Evolutionary conservation across 2,113 vertebrate genomes (phyloP).

Genomic region (Anarrhichthys ocellatus): DNA sequence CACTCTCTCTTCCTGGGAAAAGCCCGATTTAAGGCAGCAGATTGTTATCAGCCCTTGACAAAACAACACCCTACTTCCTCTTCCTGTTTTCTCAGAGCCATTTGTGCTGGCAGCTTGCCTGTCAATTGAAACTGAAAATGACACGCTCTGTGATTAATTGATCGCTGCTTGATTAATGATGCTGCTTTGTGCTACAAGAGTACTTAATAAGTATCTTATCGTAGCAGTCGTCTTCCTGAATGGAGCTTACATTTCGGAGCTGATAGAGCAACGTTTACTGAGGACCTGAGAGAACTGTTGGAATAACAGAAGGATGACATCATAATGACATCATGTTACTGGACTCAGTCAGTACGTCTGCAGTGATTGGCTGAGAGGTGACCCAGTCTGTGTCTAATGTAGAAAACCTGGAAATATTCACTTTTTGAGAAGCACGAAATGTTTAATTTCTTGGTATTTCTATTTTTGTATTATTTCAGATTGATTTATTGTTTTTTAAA

Average conservation of each 20-base stretch:
- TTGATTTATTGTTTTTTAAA: too few species aligned
- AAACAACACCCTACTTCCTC: slow-evolving; percentile 35
- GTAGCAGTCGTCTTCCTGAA: neutral
- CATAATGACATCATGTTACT: neutral
- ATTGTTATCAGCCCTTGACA: slow-evolving; percentile 37
- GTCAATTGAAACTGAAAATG: neutral
- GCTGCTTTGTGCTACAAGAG: neutral
- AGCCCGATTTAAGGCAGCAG: slow-evolving; percentile 32
- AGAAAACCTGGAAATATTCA: too few species aligned
- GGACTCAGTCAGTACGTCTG: neutral
- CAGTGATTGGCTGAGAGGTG: neutral
- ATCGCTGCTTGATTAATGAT: neutral
- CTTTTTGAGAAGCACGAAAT: too few species aligned
- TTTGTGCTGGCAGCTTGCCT: slow-evolving; percentile 13
- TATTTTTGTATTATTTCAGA: too few species aligned
- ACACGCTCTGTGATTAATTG: neutral
- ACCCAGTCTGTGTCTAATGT: too few species aligned
- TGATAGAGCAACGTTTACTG: neutral
- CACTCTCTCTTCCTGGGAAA: slow-evolving; percentile 8
- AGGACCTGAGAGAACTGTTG: neutral
- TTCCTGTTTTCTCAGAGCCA: slow-evolving; percentile 49
- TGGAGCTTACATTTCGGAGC: neutral
- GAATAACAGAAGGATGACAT: neutral
- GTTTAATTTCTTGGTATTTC: too few species aligned
- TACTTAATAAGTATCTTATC: neutral